Conservation (phyloP, 2,113 vertebrate species). For the Orthochromis malagaraziensis region DNA sequence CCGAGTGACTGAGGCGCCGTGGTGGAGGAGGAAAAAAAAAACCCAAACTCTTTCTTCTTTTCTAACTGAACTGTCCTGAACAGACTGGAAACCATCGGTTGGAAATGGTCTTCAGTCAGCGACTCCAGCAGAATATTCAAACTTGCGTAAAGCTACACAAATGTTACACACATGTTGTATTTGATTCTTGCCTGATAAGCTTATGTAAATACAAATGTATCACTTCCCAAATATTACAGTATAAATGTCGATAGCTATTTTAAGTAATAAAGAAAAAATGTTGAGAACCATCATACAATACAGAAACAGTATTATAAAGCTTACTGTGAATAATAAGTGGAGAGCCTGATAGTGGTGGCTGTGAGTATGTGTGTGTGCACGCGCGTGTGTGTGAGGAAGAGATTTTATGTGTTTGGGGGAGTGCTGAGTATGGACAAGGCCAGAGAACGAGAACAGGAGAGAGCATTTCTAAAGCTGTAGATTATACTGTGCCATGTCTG, state of each 20-base stretch:
- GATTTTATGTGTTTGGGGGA: neutral
- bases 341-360: conserved; percentile 34
- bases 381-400: neutral
- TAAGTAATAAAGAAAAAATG: conserved; percentile 50
- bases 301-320: conserved; percentile 60
- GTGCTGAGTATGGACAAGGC: conserved; percentile 15
- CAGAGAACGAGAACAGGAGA: neutral
- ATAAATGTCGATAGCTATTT: conserved; percentile 64
- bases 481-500: conserved; percentile 65
- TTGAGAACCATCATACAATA: conserved; percentile 48
- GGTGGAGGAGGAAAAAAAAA: neutral
- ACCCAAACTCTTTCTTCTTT: neutral
- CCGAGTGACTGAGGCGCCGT: neutral
- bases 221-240: conserved; percentile 68
- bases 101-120: conserved; percentile 2
- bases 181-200: conserved; percentile 64
- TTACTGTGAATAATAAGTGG: conserved; percentile 63
- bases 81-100: neutral
- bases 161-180: conserved; percentile 59
- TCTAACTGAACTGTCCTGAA: conserved; percentile 20
- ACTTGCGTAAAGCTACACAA: conserved; percentile 37
- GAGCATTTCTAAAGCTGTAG: conserved; percentile 64
- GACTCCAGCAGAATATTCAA: conserved; percentile 14
- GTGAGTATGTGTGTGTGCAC: conserved; percentile 8
- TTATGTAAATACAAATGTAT: conserved; percentile 71